Percentiles rank a stretch among this genome's conserved stretches.
Conservation (phyloP, 23 tunicate genomes). For the Clavelina lepadiformis region DNA sequence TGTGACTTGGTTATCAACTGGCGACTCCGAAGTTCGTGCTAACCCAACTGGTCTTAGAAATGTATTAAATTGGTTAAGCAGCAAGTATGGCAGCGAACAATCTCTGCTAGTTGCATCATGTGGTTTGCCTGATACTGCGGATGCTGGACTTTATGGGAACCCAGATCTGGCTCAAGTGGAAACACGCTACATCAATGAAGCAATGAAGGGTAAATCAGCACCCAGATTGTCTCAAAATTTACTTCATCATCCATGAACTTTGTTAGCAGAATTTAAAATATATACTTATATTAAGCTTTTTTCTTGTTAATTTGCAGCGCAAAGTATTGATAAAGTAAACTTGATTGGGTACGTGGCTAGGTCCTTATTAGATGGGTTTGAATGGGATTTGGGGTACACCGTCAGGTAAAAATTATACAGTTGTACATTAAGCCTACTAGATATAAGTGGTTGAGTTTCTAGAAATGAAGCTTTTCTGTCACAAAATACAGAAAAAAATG, state of each 20-base stretch:
- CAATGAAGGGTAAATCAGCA: conserved; percentile 40
- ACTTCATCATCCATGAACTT: neutral
- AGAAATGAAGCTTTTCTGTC: neutral
- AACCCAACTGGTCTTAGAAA: conserved; percentile 47
- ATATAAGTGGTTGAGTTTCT: neutral
- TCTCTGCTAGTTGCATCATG: conserved; percentile 33
- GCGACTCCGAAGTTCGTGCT: conserved; percentile 31
- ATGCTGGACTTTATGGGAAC: conserved; percentile 18
- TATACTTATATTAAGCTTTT: neutral
- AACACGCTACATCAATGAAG: conserved; percentile 53
- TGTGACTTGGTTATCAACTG: conserved; percentile 15
- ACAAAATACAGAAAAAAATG: neutral
- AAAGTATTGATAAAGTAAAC: conserved; percentile 18
- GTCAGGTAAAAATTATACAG: conserved; percentile 33
- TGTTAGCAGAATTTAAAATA: neutral
- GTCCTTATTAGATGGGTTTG: conserved; percentile 70
- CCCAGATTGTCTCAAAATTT: neutral
- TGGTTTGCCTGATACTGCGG: conserved; percentile 50
- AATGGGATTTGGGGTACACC: conserved; percentile 66
- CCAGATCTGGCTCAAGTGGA: conserved; percentile 14
- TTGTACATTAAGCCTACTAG: neutral
- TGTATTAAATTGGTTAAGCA: conserved; percentile 31
- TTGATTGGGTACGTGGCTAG: conserved; percentile 42
- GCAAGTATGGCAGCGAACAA: conserved; percentile 10
- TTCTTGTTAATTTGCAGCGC: conserved; percentile 7